Percentiles rank a stretch among this genome's conserved stretches.
These are phyloP conservation scores for Phrynosoma platyrhinos DNA, from an alignment of 2,113 vertebrate species.

Conservation along the genomic window DNA sequence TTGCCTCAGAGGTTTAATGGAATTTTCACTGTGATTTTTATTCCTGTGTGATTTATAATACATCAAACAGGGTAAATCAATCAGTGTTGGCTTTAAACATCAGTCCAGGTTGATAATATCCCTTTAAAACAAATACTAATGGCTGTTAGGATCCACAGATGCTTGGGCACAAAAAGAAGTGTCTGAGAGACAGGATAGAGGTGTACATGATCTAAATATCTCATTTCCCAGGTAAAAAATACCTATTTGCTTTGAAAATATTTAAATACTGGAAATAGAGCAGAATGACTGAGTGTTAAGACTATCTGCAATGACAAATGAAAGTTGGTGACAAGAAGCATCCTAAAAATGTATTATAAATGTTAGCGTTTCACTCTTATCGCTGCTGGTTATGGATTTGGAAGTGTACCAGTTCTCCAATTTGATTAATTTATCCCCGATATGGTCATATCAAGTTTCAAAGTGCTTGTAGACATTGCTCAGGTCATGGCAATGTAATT, in stretches of 20 bases:
- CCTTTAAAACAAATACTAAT: constrained; percentile 71
- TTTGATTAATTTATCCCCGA: too few relatives aligned
- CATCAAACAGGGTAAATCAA: constrained; percentile 74
- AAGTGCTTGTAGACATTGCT: too few relatives aligned
- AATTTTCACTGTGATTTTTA: constrained; percentile 74
- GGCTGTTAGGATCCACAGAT: constrained; percentile 52
- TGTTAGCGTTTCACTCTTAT: not conserved
- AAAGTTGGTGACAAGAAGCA: not conserved
- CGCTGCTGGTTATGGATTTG: not conserved
- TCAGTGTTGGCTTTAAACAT: constrained; percentile 70
- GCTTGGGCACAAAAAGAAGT: constrained; percentile 38
- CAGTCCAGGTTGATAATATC: constrained; percentile 62
- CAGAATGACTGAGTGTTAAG: too few relatives aligned
- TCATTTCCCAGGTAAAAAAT: constrained; percentile 62
- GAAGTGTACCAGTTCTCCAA: not conserved
- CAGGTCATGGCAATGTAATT: too few relatives aligned
- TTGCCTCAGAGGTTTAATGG: constrained; percentile 70
- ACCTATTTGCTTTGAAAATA: constrained; percentile 26
- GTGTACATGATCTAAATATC: constrained; percentile 62
- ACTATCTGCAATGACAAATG: not conserved
- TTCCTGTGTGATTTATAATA: constrained; percentile 74
- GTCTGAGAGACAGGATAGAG: constrained; percentile 50
- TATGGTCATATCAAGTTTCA: too few relatives aligned
- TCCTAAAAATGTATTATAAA: constrained; percentile 3
- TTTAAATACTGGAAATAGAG: constrained; percentile 38